These are phyloP conservation scores for Tetanocera ferruginea DNA, from an alignment of 2,888 invertebrate species.

Conservation along the genomic window DNA sequence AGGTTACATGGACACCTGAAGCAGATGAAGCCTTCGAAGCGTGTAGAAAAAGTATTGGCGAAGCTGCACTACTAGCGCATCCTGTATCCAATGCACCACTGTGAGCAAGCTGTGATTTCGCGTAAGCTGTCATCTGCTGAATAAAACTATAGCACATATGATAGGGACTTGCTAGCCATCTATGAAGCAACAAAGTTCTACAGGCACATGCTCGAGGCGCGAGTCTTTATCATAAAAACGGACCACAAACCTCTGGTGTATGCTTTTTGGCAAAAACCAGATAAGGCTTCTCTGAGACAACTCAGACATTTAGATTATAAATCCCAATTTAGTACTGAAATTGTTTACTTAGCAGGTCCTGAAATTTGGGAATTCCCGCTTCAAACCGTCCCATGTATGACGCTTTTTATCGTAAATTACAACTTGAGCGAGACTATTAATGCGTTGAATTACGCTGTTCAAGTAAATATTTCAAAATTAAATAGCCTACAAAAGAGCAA, in stretches of 20 bases:
- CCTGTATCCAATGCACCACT: not conserved
- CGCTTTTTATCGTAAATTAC: too few species aligned
- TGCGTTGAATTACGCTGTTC: too few species aligned
- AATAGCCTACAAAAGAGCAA: too few species aligned
- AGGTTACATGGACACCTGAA: not conserved
- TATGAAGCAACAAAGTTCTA: not conserved
- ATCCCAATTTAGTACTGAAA: too few species aligned
- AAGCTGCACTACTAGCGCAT: too few species aligned
- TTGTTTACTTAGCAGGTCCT: not conserved
- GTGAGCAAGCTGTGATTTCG: constrained; percentile 11
- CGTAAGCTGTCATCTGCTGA: not conserved
- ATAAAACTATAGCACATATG: constrained; percentile 1
- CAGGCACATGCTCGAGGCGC: not conserved
- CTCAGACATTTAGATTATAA: constrained; percentile 1
- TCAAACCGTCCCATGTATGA: too few species aligned
- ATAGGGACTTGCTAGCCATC: not conserved
- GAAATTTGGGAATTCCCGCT: too few species aligned
- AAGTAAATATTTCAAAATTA: too few species aligned
- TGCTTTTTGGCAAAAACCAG: not conserved
- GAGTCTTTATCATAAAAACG: too few species aligned
- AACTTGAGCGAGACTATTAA: too few species aligned
- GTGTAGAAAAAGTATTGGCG: too few species aligned
- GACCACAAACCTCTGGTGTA: not conserved
- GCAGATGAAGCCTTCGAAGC: not conserved
- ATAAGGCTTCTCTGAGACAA: not conserved